Evolutionary conservation across 2,113 vertebrate genomes (phyloP).

Genomic region (Sander vitreus): DNA sequence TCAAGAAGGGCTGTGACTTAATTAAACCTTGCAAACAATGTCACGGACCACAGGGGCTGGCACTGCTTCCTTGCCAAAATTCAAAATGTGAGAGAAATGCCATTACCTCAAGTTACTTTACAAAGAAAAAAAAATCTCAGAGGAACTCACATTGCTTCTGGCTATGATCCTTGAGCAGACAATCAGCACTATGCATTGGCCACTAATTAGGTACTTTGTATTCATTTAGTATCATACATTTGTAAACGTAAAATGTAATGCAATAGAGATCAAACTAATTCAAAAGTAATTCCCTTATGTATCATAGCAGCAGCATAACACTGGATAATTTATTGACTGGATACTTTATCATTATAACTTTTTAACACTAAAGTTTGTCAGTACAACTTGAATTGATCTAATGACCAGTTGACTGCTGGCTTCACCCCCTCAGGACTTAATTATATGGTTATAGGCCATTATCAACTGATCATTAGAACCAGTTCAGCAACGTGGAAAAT

Average conservation of each 20-base stretch:
- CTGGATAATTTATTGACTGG: slow-evolving; percentile 9
- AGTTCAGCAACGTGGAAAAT: slow-evolving; percentile 79
- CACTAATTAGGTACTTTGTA: slow-evolving; percentile 41
- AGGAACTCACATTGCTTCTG: slow-evolving; percentile 25
- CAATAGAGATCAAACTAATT: slow-evolving; percentile 32
- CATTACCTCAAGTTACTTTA: slow-evolving; percentile 56
- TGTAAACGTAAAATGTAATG: slow-evolving; percentile 4
- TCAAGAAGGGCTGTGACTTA: slow-evolving; percentile 74
- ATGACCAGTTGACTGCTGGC: slow-evolving; percentile 46
- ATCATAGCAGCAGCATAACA: neutral
- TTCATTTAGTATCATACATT: slow-evolving; percentile 35
- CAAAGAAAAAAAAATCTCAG: slow-evolving; percentile 6
- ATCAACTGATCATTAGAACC: slow-evolving; percentile 76
- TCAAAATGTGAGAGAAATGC: slow-evolving; percentile 55
- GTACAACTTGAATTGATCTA: slow-evolving; percentile 27
- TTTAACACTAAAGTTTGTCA: slow-evolving; percentile 34
- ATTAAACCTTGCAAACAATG: slow-evolving; percentile 79
- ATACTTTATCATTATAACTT: slow-evolving; percentile 11
- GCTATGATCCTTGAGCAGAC: slow-evolving; percentile 40
- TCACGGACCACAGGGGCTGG: slow-evolving; percentile 72
- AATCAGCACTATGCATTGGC: slow-evolving; percentile 38
- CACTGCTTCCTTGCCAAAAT: slow-evolving; percentile 49
- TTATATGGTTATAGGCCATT: slow-evolving; percentile 72
- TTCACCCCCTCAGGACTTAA: slow-evolving; percentile 51
- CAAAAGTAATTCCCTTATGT: slow-evolving; percentile 1